Conservation (phyloP, 2,888 invertebrate genomes). For the Vanessa cardui region DNA sequence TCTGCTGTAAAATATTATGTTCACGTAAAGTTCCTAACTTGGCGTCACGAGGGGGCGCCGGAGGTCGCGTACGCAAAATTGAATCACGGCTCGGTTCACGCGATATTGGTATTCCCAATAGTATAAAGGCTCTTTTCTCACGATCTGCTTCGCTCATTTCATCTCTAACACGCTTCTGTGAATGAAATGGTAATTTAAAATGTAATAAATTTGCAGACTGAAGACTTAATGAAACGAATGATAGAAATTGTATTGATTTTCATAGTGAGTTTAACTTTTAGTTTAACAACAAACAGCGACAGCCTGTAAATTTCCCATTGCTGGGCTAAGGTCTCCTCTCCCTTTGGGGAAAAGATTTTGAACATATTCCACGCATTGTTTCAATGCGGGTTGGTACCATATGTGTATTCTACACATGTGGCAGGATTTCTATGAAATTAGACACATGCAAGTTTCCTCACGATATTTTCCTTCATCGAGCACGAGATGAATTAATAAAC, state of each 20-base stretch:
- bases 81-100: conserved; percentile 74
- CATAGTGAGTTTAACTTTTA: too few species aligned
- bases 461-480: too few species aligned
- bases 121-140: conserved; percentile 70
- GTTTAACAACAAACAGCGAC: too few species aligned
- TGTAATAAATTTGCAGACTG: neutral
- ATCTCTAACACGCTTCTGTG: conserved; percentile 57
- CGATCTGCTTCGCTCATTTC: conserved; percentile 70
- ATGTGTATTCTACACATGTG: too few species aligned
- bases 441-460: too few species aligned
- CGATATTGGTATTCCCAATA: conserved; percentile 70
- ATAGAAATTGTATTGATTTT: neutral
- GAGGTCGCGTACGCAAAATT: conserved; percentile 64
- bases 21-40: conserved; percentile 52
- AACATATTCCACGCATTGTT: too few species aligned
- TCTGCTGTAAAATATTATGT: neutral
- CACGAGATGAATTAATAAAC: too few species aligned
- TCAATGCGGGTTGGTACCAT: too few species aligned
- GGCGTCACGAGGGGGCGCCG: conserved; percentile 66
- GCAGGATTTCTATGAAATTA: too few species aligned
- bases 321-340: too few species aligned
- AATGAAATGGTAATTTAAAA: conserved; percentile 26
- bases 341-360: too few species aligned
- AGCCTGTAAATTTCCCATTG: too few species aligned
- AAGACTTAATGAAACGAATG: neutral